A percentile compares a stretch with the other conserved stretches of the same genome.
Evolutionary conservation across 2,888 invertebrate species (phyloP).

Genomic region (Cephus spinipes): DNA sequence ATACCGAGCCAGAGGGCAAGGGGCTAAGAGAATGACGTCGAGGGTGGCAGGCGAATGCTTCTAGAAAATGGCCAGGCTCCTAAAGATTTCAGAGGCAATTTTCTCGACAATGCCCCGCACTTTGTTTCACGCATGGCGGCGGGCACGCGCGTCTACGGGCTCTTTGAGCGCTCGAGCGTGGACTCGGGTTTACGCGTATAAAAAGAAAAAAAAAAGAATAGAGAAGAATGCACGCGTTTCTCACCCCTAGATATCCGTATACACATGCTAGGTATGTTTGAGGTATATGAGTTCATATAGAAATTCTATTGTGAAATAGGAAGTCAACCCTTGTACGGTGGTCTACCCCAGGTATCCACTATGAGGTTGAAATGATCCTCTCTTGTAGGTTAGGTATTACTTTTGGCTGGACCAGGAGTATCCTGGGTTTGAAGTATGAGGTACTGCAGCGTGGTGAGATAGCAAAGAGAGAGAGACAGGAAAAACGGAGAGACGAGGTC

Average conservation of each 20-base stretch:
- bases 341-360: neutral
- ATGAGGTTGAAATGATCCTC: neutral
- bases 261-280: neutral
- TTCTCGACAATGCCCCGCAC: conserved; percentile 48
- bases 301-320: neutral
- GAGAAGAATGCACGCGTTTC: neutral
- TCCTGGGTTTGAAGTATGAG: neutral
- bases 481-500: neutral
- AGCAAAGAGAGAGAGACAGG: neutral
- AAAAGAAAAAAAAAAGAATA: neutral
- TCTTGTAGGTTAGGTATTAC: neutral
- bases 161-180: conserved; percentile 13
- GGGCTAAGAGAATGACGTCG: neutral
- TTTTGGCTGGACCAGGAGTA: neutral
- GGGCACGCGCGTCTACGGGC: conserved; percentile 22
- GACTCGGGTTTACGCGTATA: conserved; percentile 24
- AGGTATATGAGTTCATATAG: neutral
- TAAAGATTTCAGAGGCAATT: conserved; percentile 56
- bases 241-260: conserved; percentile 1
- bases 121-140: conserved; percentile 42
- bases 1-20: neutral
- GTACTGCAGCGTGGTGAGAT: neutral
- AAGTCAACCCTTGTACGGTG: neutral
- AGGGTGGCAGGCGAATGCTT: conserved; percentile 1
- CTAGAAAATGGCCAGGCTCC: conserved; percentile 28